These are phyloP conservation scores for Riparia riparia DNA, from an alignment of 2,113 vertebrate species.

Conservation along the genomic window DNA sequence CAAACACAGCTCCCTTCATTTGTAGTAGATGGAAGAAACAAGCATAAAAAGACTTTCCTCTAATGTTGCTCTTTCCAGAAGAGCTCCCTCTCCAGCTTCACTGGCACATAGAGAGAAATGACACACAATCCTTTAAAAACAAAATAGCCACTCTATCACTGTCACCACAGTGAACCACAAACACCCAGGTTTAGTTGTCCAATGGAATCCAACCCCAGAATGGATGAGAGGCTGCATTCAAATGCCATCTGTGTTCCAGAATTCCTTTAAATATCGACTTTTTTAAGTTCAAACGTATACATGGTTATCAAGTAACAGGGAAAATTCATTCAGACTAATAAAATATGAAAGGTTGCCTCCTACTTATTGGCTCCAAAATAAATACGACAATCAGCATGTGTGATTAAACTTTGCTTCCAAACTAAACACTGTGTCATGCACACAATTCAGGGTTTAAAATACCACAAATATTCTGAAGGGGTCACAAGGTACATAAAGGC, in stretches of 20 bases:
- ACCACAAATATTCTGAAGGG: constrained; percentile 75
- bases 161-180: constrained; percentile 14
- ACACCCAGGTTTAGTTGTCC: neutral
- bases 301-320: constrained; percentile 69
- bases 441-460: constrained; percentile 68
- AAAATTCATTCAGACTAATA: constrained; percentile 71
- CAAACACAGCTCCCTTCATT: constrained; percentile 11
- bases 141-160: neutral
- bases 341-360: constrained; percentile 74
- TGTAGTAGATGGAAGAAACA: neutral
- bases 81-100: neutral
- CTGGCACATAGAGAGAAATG: neutral
- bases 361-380: constrained; percentile 75
- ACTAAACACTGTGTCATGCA: constrained; percentile 76
- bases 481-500: constrained; percentile 66
- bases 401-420: constrained; percentile 74
- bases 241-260: constrained; percentile 34
- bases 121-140: constrained; percentile 8
- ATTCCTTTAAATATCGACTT: constrained; percentile 61
- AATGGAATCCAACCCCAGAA: constrained; percentile 18
- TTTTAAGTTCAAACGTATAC: constrained; percentile 36
- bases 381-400: constrained; percentile 72
- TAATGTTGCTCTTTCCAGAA: constrained; percentile 15
- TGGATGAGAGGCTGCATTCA: constrained; percentile 26
- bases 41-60: neutral